phyloP scores from a whole-genome alignment of 1,140 invertebrate species.

The Brachionus sp. region DNA sequence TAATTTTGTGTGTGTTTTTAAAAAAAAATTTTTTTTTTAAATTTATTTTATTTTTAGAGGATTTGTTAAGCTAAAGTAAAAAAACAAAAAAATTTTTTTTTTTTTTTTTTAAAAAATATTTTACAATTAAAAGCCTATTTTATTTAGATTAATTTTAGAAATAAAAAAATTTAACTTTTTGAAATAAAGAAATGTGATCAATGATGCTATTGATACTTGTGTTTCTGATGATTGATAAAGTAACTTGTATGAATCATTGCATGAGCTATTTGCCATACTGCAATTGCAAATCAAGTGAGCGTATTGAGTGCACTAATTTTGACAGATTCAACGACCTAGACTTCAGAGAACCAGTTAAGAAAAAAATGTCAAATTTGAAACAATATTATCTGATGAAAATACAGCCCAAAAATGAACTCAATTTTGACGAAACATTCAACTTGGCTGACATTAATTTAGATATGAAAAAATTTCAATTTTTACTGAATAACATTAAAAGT shows the following conservation, averaged over 20 bases:
- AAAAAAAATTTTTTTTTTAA: too few species aligned
- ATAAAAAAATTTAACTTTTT: too few species aligned
- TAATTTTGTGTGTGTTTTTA: too few species aligned
- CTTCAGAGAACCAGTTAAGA: not conserved
- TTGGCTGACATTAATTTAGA: not conserved
- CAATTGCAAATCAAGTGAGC: conserved; percentile 1
- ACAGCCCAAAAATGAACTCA: not conserved
- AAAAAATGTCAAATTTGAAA: conserved; percentile 26
- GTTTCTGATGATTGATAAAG: not conserved
- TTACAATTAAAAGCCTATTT: too few species aligned
- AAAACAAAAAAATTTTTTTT: too few species aligned
- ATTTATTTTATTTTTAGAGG: too few species aligned
- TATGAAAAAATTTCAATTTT: not conserved
- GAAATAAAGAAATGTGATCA: not conserved
- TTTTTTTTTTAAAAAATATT: too few species aligned
- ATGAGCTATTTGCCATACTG: not conserved
- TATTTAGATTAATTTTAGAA: too few species aligned
- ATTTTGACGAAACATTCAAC: not conserved
- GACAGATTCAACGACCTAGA: not conserved
- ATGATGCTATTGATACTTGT: not conserved
- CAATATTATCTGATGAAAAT: not conserved
- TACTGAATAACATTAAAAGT: not conserved
- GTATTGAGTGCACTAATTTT: conserved; percentile 20
- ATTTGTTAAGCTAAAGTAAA: too few species aligned
- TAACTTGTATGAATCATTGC: not conserved